Conservation (phyloP, 2,113 vertebrate species). For the Salminus brasiliensis region DNA sequence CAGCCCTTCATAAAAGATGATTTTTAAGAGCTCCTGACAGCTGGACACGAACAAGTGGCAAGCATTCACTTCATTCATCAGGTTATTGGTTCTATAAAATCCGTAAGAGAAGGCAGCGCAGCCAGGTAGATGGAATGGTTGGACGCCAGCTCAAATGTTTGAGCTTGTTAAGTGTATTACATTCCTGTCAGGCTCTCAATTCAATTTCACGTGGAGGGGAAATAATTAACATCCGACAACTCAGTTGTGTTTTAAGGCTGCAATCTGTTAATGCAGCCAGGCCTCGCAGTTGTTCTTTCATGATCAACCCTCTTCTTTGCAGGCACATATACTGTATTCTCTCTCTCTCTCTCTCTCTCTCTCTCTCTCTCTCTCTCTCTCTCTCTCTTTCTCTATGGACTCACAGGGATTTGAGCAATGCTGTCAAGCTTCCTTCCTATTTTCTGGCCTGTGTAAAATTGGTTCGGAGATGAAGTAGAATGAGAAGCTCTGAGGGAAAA, state of each 20-base stretch:
- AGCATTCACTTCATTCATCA: constrained; percentile 47
- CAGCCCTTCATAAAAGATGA: constrained; percentile 35
- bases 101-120: background rate
- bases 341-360: constrained; percentile 31
- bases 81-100: constrained; percentile 45
- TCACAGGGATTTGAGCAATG: constrained; percentile 66
- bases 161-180: constrained; percentile 44
- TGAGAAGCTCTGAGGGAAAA: constrained; percentile 54
- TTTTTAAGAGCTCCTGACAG: constrained; percentile 62
- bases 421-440: constrained; percentile 63
- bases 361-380: constrained; percentile 40
- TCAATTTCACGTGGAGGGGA: constrained; percentile 30
- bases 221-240: constrained; percentile 38
- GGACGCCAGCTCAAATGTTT: background rate
- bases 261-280: constrained; percentile 38
- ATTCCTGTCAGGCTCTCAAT: constrained; percentile 40
- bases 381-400: constrained; percentile 39
- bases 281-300: background rate
- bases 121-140: background rate
- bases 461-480: constrained; percentile 65
- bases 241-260: constrained; percentile 33
- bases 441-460: constrained; percentile 64
- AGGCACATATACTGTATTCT: background rate
- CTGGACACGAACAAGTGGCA: constrained; percentile 49
- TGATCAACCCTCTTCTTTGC: background rate